Conservation (phyloP, 1,140 invertebrate species). For the Lamellibrachia luymesi region DNA sequence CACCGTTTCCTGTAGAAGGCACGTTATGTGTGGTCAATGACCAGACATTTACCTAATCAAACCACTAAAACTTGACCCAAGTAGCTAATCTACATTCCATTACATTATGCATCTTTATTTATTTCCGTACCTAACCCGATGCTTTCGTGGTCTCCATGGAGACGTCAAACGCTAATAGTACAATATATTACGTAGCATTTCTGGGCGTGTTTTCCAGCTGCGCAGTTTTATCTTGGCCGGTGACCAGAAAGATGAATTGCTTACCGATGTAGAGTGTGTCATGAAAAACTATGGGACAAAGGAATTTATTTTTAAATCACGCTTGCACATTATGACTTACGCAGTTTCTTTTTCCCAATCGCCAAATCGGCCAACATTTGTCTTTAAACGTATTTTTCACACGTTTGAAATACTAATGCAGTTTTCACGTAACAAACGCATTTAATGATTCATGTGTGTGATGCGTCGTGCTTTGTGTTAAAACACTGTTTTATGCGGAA, state of each 20-base stretch:
- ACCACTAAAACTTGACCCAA: not conserved
- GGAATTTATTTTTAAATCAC: no score
- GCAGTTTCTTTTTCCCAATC: no score
- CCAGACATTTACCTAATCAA: not conserved
- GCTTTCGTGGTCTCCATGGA: not conserved
- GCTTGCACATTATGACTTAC: no score
- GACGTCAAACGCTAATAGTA: not conserved
- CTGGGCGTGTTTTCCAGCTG: not conserved
- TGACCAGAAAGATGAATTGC: not conserved
- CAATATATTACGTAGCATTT: not conserved
- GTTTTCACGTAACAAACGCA: not conserved
- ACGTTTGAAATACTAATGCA: not conserved
- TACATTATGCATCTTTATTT: not conserved
- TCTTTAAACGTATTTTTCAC: not conserved
- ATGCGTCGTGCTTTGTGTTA: no score
- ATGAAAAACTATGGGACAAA: no score
- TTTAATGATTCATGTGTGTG: not conserved
- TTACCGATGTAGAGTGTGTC: not conserved
- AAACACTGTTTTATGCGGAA: not conserved
- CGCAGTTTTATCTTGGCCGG: no score
- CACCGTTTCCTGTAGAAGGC: not conserved
- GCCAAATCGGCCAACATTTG: not conserved
- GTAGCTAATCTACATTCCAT: not conserved
- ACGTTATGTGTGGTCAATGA: not conserved
- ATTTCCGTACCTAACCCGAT: not conserved